Conservation (phyloP, 2,797 vertebrate genomes). For the Myotis daubentonii region DNA sequence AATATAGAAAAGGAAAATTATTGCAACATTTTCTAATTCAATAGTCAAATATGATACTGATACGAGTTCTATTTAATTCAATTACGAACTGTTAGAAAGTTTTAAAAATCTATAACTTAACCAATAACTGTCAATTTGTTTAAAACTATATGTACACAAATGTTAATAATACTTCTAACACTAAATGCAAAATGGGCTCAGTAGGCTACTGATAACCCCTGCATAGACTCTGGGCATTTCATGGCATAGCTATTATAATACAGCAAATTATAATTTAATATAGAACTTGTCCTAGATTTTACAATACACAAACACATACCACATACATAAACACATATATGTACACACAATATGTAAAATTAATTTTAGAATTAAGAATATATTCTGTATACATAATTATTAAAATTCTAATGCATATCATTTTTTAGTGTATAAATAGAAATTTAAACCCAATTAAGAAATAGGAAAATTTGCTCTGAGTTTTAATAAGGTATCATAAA, state of each 20-base stretch:
- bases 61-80: neutral
- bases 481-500: neutral
- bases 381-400: neutral
- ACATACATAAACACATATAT: neutral
- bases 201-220: neutral
- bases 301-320: neutral
- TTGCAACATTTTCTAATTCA: neutral
- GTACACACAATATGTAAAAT: neutral
- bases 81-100: neutral
- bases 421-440: neutral
- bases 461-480: neutral
- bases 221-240: neutral
- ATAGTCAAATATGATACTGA: neutral
- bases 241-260: neutral
- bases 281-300: neutral
- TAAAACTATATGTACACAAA: neutral
- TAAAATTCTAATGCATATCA: neutral
- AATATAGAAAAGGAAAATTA: neutral
- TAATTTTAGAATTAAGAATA: neutral
- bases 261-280: neutral
- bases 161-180: neutral
- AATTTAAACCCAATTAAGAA: neutral
- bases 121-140: neutral
- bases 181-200: neutral
- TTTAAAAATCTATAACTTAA: neutral